These are phyloP conservation scores for Alouatta palliata DNA, from an alignment of 2,113 vertebrate species.

Conservation along the genomic window DNA sequence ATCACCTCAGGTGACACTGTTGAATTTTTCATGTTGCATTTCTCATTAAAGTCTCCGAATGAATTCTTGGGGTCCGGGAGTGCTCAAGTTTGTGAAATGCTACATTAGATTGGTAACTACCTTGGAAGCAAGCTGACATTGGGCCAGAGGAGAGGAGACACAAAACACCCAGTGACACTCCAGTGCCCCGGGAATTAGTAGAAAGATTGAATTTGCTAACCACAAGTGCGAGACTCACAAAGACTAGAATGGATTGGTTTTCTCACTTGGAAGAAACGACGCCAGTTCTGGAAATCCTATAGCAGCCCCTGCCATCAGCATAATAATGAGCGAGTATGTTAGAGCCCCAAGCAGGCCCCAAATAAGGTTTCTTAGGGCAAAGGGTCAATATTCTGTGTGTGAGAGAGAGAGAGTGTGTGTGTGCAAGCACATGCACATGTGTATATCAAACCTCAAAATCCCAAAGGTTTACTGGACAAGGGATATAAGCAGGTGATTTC, in stretches of 20 bases:
- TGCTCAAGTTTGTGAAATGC: background rate
- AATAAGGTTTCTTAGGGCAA: background rate
- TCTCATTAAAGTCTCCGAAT: background rate
- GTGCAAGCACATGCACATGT: background rate
- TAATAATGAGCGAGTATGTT: fast-evolving
- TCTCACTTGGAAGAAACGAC: background rate
- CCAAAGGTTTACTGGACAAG: background rate
- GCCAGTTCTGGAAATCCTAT: background rate
- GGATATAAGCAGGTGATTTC: background rate
- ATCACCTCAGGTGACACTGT: background rate
- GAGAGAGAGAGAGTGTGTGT: too few species aligned
- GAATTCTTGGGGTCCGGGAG: background rate
- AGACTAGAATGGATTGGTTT: background rate
- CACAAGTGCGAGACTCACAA: background rate
- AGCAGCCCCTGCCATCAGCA: background rate
- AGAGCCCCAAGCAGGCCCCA: background rate
- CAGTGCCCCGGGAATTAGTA: background rate
- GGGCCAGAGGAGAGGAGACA: background rate
- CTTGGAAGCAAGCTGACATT: background rate
- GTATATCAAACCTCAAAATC: constrained; percentile 27
- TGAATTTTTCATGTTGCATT: background rate
- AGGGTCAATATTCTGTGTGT: background rate
- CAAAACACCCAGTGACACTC: background rate
- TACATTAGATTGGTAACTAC: background rate
- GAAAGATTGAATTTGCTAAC: background rate